These are phyloP conservation scores for Epinephelus coioides DNA, from an alignment of 2,797 vertebrate genomes.

Conservation along the genomic window DNA sequence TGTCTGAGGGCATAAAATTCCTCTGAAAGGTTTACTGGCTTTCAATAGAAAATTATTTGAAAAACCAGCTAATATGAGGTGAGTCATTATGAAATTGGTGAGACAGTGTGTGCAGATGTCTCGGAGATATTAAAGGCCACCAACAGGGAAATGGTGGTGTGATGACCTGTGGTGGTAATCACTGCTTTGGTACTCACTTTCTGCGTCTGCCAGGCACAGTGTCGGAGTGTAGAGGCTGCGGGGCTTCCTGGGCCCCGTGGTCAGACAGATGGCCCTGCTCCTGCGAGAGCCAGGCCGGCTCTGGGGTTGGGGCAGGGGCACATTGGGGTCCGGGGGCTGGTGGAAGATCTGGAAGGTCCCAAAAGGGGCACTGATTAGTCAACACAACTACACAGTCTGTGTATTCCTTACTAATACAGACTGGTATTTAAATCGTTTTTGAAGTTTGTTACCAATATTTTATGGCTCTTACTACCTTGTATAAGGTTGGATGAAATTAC, in stretches of 20 bases:
- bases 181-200: conserved; percentile 91
- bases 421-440: background rate
- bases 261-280: conserved; percentile 94
- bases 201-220: conserved; percentile 94
- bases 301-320: conserved; percentile 94
- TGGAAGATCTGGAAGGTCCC: conserved; percentile 90
- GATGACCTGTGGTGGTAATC: conserved; percentile 27
- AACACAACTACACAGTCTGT: background rate
- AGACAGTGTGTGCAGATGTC: background rate
- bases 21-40: background rate
- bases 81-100: background rate
- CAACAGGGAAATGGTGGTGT: background rate
- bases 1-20: background rate
- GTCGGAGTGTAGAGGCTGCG: conserved; percentile 90
- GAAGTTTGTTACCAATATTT: background rate
- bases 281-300: conserved; percentile 85
- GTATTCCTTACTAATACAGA: background rate
- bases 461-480: background rate
- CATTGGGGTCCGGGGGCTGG: conserved; percentile 94
- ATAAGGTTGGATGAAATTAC: background rate
- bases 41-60: background rate
- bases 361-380: background rate
- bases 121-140: conserved; percentile 32
- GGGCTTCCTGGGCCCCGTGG: conserved; percentile 92
- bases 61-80: background rate